These are phyloP conservation scores for Harpalus rubripes DNA, from an alignment of 2,888 invertebrate species.

Conservation along the genomic window DNA sequence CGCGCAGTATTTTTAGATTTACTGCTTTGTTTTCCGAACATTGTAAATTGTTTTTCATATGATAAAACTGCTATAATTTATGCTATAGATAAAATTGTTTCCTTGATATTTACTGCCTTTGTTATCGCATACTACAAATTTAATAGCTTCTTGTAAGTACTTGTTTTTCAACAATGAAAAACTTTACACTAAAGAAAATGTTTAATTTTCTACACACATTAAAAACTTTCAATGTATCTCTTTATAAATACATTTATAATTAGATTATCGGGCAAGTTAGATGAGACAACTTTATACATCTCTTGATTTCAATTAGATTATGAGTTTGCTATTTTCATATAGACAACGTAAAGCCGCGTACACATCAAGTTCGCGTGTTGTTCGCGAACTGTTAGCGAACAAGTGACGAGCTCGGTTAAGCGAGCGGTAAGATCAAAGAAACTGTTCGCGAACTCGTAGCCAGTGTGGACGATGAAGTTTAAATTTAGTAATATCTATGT, in stretches of 20 bases:
- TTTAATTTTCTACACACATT: not conserved
- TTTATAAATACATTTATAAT: not conserved
- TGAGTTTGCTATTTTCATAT: too few relatives aligned
- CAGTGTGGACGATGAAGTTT: too few relatives aligned
- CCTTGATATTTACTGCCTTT: conserved; percentile 2
- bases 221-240: not conserved
- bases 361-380: too few relatives aligned
- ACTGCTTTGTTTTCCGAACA: not conserved
- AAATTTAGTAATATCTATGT: too few relatives aligned
- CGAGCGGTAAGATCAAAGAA: too few relatives aligned
- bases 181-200: not conserved
- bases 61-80: not conserved
- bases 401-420: too few relatives aligned
- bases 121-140: not conserved
- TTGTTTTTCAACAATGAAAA: not conserved
- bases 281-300: too few relatives aligned
- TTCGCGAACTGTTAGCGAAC: too few relatives aligned
- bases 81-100: not conserved
- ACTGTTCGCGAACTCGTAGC: too few relatives aligned
- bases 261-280: too few relatives aligned
- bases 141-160: not conserved
- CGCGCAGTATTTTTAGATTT: not conserved
- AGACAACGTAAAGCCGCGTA: too few relatives aligned
- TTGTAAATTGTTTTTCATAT: not conserved
- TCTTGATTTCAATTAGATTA: too few relatives aligned